Evolutionary conservation across 2,888 invertebrate genomes (phyloP), one percentile per base, ranked within the genome.

Genomic region (Ochlodes sylvanus): DNA sequence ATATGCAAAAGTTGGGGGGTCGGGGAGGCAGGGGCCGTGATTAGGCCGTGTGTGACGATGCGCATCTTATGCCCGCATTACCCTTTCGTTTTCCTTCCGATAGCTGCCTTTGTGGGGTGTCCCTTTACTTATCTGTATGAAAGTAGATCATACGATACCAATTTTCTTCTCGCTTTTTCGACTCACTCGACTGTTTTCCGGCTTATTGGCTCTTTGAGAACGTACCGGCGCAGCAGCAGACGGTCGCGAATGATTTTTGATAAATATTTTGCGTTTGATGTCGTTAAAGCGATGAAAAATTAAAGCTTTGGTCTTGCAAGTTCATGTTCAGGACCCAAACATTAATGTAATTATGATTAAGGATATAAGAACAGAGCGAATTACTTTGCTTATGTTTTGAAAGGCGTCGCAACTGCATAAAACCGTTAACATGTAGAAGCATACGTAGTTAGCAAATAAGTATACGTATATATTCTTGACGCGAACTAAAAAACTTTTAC

Each of bases 61-160:
- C 92, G 93, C 93, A 86, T 93, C 93, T 93, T 92, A 90, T 87
- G 90, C 93, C 93, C 93, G 92, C 90, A 93, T 93, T 91, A 93
- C 93, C 93, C 93, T 92, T 92, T 92, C 91, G 90, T 84, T 89
- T 88, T 92, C 90, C 92, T 92, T 92, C 93, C 92, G 92, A 92
- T 92, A 91, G 86, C 89, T 84, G 90, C 92, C 90, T 92, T 92
- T 92, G 92, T 91, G 78, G 75, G 76, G 76, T 76, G 77, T 75
- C 81, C 83, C 83, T 84, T 80, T 81, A 83, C 87, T 84, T 89
- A 89, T 89, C 90, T 87, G 79, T 76, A 77, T 78, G 77, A 82
- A 80, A 79, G 77, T 83, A 88, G 87, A 89, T 89, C 88, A 89
- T 79, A 86, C 86, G 87, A 85, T 86, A 85, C 84, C 86, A 86